Evolutionary conservation across 2,113 vertebrate species (phyloP).

Genomic region (Gymnarchus niloticus): DNA sequence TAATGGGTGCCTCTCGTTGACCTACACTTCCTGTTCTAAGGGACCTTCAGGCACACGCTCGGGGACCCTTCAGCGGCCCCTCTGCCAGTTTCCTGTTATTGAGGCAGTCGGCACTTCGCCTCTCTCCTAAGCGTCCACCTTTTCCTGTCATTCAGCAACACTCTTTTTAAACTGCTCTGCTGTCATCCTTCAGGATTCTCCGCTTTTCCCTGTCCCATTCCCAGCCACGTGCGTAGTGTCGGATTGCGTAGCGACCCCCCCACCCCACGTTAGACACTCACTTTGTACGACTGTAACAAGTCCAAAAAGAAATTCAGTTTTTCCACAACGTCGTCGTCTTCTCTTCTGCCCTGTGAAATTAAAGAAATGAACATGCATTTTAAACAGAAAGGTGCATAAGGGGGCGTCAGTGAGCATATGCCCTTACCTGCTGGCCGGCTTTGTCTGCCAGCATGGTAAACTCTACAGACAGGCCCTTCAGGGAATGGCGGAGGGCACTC

Average conservation of each 20-base stretch:
- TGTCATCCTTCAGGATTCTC: neutral
- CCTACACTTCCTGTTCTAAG: neutral
- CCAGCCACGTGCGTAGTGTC: neutral
- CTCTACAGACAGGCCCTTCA: conserved; percentile 88
- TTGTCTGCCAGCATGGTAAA: conserved; percentile 87
- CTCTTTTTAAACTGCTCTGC: neutral
- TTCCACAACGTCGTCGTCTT: conserved; percentile 94
- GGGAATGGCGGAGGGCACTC: conserved; percentile 77
- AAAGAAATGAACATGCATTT: conserved; percentile 21
- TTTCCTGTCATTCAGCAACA: neutral
- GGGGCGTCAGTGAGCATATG: neutral
- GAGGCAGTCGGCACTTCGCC: neutral
- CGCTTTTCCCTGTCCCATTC: neutral
- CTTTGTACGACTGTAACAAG: conserved; percentile 91
- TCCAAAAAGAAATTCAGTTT: conserved; percentile 93
- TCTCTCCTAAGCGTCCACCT: neutral
- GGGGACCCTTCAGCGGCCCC: neutral
- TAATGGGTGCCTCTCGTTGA: too few species aligned
- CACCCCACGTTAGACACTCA: conserved; percentile 52
- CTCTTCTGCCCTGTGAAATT: conserved; percentile 75
- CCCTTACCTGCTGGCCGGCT: conserved; percentile 82
- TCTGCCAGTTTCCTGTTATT: conserved; percentile 7
- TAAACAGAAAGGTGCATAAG: neutral
- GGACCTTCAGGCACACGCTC: conserved; percentile 1
- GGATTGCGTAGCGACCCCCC: neutral